Percentiles rank a stretch among this genome's conserved stretches.
Evolutionary conservation across 2,888 invertebrate species (phyloP).

Genomic region (Leptodirus hochenwartii): DNA sequence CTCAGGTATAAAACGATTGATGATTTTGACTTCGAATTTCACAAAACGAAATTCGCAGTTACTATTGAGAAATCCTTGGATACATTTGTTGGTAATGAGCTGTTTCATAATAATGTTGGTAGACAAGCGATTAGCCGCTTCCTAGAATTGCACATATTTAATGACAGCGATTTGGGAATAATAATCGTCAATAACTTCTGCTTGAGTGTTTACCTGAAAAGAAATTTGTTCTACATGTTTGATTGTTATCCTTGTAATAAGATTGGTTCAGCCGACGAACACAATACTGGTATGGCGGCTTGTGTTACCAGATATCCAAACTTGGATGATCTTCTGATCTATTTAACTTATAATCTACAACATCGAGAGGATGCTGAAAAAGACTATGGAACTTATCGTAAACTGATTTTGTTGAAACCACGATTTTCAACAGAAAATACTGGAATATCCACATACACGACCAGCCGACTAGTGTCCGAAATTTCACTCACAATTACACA

Average conservation of each 20-base stretch:
- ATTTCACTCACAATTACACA: slow-evolving; percentile 15
- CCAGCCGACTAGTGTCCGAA: too few species aligned
- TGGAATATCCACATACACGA: too few species aligned
- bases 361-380: not conserved
- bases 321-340: too few species aligned
- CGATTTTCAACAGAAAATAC: too few species aligned
- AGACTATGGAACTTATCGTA: too few species aligned
- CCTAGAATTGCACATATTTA: slow-evolving; percentile 27
- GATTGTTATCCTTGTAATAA: slow-evolving; percentile 39
- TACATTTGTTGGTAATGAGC: slow-evolving; percentile 13
- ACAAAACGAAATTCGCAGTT: slow-evolving; percentile 9
- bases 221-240: slow-evolving; percentile 39
- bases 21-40: slow-evolving; percentile 13
- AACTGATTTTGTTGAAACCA: too few species aligned
- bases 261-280: too few species aligned
- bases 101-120: slow-evolving; percentile 11
- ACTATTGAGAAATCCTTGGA: slow-evolving; percentile 12
- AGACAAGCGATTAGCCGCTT: slow-evolving; percentile 19
- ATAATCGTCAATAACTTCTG: slow-evolving; percentile 40
- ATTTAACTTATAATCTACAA: too few species aligned
- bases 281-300: not conserved
- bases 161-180: slow-evolving; percentile 33
- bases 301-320: not conserved
- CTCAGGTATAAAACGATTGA: too few species aligned
- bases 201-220: slow-evolving; percentile 34